Evolutionary conservation across 2,888 invertebrate genomes (phyloP), one percentile per base, ranked within the genome.

Genomic region (Itoplectis maculator): DNA sequence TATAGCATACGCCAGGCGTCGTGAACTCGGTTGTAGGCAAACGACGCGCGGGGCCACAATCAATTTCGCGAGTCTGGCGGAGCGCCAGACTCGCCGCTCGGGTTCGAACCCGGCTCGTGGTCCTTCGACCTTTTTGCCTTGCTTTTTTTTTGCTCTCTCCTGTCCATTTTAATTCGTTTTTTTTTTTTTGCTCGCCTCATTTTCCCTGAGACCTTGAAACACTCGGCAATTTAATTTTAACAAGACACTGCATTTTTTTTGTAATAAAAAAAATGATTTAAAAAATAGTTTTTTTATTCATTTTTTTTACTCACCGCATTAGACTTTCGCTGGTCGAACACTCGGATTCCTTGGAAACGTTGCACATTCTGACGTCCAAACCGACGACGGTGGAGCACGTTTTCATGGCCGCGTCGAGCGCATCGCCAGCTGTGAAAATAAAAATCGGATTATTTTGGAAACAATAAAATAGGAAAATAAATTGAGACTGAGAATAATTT

Each of bases 291-390:
- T n/a, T n/a, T n/a, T n/a, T n/a, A n/a, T n/a, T n/a, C n/a, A n/a
- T n/a, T n/a, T n/a, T n/a, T n/a, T n/a, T n/a, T n/a, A 23, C 84
- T 88, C 82, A 91, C 92, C 90, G 88, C 69, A 66, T 23, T 59
- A 88, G 83, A 54, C 66, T 88, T 72, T 90, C 86, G 69, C 78
- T 84, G 75, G 91, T 89, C 15, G 86, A 85, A 72, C 79, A 87
- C 78, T 91, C 89, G 15, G 89, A 89, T 86, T 90, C 88, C 65
- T 87, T 87, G 20, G 85, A 85, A 80, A 91, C 90, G 87, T 90
- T 89, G 81, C 91, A 92, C 90, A 92, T 89, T 80, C 91, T 88
- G 54, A 84, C 82, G 76, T 91, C 90, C 61, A 91, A 82, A 54
- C 82, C 85, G 20, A 87, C 75, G 45, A 92, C 81, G 7, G 82